Base-by-base conservation (phyloP, 2,797 vertebrate genomes). In the Alauda arvensis region DNA sequence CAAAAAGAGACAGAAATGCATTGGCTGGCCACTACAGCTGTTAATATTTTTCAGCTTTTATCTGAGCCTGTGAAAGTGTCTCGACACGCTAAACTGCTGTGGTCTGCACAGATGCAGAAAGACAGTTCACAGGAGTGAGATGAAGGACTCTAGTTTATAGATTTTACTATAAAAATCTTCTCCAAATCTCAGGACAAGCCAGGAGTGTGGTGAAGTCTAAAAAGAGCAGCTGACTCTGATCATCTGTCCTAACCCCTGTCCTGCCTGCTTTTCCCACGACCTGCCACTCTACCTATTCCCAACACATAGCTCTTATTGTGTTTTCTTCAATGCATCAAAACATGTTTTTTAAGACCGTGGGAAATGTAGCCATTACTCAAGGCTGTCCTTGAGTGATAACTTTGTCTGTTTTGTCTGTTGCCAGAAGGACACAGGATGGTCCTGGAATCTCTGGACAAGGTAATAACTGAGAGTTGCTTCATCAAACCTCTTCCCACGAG, bases 321-420 rank as follows among this genome's bases (percentile, higher is more conserved):
- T 62, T 90, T 85, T 37, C 43, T 69, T 45, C 68, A 71, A 68
- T 68, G 43, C 37, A 45, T 62, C 66, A 89, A 83, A 89, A 42
- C 42, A 43, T 82, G 33, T 59, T 84, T 87, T 86, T 68, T 42
- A 26, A 72, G 88, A 53, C 29, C 12, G 6, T 49, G 55, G 40
- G 74, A 87, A 89, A 79, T 49, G 33, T 75, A 86, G 74, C 60
- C 2, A 5, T 76, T 90, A 48, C 74, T 85, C 85, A 87, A 92
- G 77, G 62, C 55, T 94, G 80, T 77, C 77, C 78, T 86, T 82
- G 82, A 90, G 60, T 67, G 90, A 92, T 80, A 92, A 80, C 72
- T 94, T 86, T 77, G 78, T 92, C 89, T 93, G 21, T 83, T 92
- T 88, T 88, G 92, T 83, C 84, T 90, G 8, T 67, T 60, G 59